Base-by-base conservation (phyloP, 2,113 vertebrate genomes). In the Platysternon megacephalum region DNA sequence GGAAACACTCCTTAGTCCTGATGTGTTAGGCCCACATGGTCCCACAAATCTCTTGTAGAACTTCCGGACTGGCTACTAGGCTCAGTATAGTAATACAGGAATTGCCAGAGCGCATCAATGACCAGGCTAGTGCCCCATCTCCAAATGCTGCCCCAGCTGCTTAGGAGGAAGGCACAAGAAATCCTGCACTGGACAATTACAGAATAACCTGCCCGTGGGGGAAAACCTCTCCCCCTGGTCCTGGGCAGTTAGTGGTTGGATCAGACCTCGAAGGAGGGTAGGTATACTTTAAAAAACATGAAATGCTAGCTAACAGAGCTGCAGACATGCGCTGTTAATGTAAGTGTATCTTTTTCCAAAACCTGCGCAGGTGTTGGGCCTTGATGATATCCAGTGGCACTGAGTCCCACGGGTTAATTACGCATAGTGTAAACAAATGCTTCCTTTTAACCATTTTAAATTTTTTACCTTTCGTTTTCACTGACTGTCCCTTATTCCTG, bases 341-440 rank as follows among this genome's bases (percentile, higher is more conserved):
- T 11, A 9, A 6, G 39, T 72, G 19, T 1, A 68, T 24, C 0
- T 3, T 46, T n/a, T 53, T 39, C 74, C 39, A n/a, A 2, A 4
- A 2, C 5, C 82, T 44, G 58, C 61, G 28, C 48, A 80, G 79
- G 46, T 26, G 83, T 80, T 4, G 53, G 29, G 32, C 42, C 16
- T 24, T 0, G 16, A 0, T 5, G 22, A 39, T 42, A 56, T 17
- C n/a, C 58, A 28, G 17, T 35, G 12, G 44, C 1, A 53, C 7
- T 1, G 5, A 88, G 56, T 32, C 65, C 56, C 1, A 1, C 6
- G 56, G 65, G 35, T 21, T 39, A n/a, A 21, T 39, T 68, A 9
- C 2, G 6, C 65, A 61, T 6, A 39, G 35, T n/a, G 35, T n/a
- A 21, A 68, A 21, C 65, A 9, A 68, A 68, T 21, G 65, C n/a